Evolutionary conservation across 92 coral and sea anemone species (phyloP), one percentile per base, ranked within the genome.

Genomic region (Porites rus): DNA sequence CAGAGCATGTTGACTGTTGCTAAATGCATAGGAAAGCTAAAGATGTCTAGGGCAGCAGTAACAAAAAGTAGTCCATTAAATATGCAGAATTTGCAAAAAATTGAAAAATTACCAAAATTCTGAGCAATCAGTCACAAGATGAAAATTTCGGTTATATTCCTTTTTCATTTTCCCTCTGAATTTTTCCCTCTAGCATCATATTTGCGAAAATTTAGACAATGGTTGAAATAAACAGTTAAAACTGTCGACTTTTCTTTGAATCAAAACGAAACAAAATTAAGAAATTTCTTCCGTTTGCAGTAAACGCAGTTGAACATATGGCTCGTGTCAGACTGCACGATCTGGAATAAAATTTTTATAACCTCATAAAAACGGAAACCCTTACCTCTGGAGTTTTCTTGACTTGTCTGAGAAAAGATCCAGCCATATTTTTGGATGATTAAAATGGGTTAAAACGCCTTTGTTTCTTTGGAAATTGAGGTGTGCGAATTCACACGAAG

Each of bases 341-440:
- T 46, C 10, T 17, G 73, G 10, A 1, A 16, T 25, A 50, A 8
- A 50, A 73, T 62, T 46, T 51, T 16, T 7, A 50, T 4, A 74
- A 22, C 22, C 7, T 7, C 21, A 61, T 62, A 25, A 43, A 56
- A 82, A 21, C n/a, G n/a, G 1, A 1, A 8, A 18, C 7, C 13
- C 87, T 60, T 77, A 91, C 93, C 93, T 91, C 93, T 12, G 93
- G 93, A 53, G 77, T 64, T 78, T 89, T 91, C 46, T 38, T 38
- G 46, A 38, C 46, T 38, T 38, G 46, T 58, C 86, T 77, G 60
- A 91, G 77, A 54, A 81, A 72, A 10, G 93, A 81, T n/a, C 87
- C 65, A 25, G 87, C 86, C 93, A 83, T 91, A 79, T 56, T 73
- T 76, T 76, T 19, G 22, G 70, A 68, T 10, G 11, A 25, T 19